Conservation (phyloP, 2,888 invertebrate species). For the Dioctria linearis region DNA sequence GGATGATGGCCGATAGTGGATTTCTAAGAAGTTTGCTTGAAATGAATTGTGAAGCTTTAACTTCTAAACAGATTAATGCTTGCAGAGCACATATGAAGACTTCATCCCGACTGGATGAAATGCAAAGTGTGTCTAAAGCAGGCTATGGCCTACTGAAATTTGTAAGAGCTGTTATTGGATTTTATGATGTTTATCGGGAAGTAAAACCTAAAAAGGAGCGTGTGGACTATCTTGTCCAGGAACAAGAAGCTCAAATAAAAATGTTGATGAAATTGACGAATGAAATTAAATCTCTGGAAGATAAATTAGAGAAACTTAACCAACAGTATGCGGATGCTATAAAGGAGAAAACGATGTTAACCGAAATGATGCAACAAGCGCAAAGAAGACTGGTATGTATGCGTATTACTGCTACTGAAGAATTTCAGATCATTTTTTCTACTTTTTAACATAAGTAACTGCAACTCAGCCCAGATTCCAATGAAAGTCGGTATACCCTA, state of each 20-base stretch:
- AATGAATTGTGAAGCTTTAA: conserved; percentile 87
- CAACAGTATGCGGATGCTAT: conserved; percentile 84
- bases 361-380: conserved; percentile 70
- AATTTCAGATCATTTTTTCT: neutral
- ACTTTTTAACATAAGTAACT: no score
- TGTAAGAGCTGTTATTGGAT: conserved; percentile 89
- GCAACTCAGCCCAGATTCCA: no score
- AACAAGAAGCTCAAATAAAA: conserved; percentile 76
- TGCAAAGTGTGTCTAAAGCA: conserved; percentile 88
- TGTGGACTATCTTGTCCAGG: conserved; percentile 83
- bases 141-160: conserved; percentile 89
- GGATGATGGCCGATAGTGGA: conserved; percentile 92
- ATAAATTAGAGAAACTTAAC: conserved; percentile 79
- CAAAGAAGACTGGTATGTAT: conserved; percentile 68
- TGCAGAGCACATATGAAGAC: conserved; percentile 82
- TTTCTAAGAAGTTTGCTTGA: conserved; percentile 86
- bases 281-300: conserved; percentile 82
- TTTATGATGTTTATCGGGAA: conserved; percentile 89
- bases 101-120: conserved; percentile 83
- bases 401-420: neutral
- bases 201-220: conserved; percentile 89
- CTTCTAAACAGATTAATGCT: conserved; percentile 79
- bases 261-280: conserved; percentile 81
- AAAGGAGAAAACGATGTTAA: conserved; percentile 71
- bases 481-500: no score